Conservation (phyloP, 2,113 vertebrate genomes). For the Stercorarius parasiticus region DNA sequence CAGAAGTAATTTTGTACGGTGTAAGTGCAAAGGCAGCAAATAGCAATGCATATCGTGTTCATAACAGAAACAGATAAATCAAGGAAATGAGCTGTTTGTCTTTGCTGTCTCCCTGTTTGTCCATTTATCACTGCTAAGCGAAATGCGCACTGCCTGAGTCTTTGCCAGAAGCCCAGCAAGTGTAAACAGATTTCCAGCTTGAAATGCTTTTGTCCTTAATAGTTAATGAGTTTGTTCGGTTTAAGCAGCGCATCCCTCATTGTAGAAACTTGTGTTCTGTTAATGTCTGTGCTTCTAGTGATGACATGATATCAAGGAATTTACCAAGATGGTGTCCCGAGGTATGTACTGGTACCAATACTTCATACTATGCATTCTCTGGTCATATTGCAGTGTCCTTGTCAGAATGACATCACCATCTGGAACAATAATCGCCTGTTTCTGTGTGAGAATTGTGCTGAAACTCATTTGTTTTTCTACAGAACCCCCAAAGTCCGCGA, state of each 20-base stretch:
- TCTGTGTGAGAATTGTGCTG: background rate
- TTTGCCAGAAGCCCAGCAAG: background rate
- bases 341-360: no score
- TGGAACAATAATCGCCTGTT: background rate
- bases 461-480: background rate
- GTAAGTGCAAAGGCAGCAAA: background rate
- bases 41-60: rapidly evolving
- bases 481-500: background rate
- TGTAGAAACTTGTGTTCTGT: background rate
- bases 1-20: no score
- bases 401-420: rapidly evolving
- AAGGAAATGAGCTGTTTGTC: background rate
- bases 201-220: background rate
- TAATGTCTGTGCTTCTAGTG: background rate
- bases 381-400: rapidly evolving
- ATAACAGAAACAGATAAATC: background rate
- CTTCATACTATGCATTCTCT: background rate
- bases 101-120: background rate
- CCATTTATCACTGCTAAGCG: background rate
- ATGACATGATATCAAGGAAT: background rate
- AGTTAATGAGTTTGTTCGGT: background rate
- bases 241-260: rapidly evolving
- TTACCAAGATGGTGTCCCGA: background rate
- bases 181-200: background rate
- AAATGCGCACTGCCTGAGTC: background rate